Evolutionary conservation across 2,888 invertebrate genomes (phyloP).

Genomic region (Ormia ochracea): DNA sequence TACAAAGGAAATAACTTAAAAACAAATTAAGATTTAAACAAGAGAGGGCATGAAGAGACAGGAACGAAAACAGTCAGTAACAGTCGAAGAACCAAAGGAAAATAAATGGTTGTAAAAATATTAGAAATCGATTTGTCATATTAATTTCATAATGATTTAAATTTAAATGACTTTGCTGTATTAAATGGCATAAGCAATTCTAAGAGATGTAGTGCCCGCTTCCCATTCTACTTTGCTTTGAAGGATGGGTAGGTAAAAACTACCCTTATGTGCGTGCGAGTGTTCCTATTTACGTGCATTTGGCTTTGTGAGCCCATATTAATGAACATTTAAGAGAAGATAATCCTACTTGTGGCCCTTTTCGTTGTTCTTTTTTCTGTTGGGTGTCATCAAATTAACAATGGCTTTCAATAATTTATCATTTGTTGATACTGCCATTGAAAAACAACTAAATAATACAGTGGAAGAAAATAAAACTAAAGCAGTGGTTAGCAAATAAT

Average conservation of each 20-base stretch:
- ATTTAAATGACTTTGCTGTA: conserved; percentile 67
- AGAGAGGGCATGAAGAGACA: conserved; percentile 20
- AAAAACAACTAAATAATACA: conserved; percentile 28
- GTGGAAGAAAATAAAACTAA: conserved; percentile 9
- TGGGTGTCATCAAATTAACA: conserved; percentile 74
- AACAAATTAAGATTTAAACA: conserved; percentile 68
- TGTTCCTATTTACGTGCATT: too few species aligned
- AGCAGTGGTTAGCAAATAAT: too few species aligned
- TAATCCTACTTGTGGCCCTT: conserved; percentile 63
- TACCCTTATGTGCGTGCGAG: neutral
- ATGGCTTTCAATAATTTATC: conserved; percentile 73
- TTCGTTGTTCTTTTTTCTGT: conserved; percentile 10
- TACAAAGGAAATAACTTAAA: conserved; percentile 66
- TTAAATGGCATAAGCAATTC: conserved; percentile 59
- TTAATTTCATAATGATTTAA: conserved; percentile 65
- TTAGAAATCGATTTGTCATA: conserved; percentile 65
- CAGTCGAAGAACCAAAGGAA: conserved; percentile 5
- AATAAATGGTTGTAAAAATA: conserved; percentile 51
- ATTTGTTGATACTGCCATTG: conserved; percentile 64
- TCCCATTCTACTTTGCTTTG: neutral
- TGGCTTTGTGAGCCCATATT: conserved; percentile 44
- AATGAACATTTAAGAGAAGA: conserved; percentile 53
- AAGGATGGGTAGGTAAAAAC: neutral
- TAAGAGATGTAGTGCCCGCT: neutral
- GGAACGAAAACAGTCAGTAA: neutral